Evolutionary conservation across 2,113 vertebrate genomes (phyloP), one percentile per base, ranked within the genome.

Genomic region (Coreoperca whiteheadi): DNA sequence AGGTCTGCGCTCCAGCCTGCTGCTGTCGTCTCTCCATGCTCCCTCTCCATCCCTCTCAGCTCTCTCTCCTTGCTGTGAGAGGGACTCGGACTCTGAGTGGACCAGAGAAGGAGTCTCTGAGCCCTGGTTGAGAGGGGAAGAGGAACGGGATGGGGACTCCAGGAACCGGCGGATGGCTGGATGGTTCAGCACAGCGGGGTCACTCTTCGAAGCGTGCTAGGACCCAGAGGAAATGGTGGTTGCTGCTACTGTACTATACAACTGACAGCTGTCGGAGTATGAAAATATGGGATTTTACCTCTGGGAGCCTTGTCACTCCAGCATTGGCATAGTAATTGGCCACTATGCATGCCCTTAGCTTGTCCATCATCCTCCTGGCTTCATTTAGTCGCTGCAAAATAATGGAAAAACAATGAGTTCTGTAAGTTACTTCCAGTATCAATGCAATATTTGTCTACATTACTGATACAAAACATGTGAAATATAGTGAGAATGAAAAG

Each of bases 361-460:
- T 99, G 94, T 99, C 98, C 98, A 99, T 99, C 98, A 99, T 99
- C 89, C 97, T 97, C 84, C 98, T 96, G 28, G 98, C 98, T 93
- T 99, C 98, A 84, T 97, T 97, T 75, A 99, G 95, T 51, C 98
- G 96, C 98, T 99, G 90, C 0, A 88, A 89, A 90, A 80, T 14
- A 90, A 72, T 2, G 20, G 50, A 30, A 2, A 75, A 43, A 64
- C 12, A 65, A 39, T 41, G 0, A 46, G 20, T 37, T 28, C 1
- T 51, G 23, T 3, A 28, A 30, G 18, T 61, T 1, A 11, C 16
- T 23, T 15, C 41, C 21, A 23, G 20, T 18, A 34, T n/a, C 15
- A 61, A 25, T 0, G 2, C 1, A 12, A 1, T 15, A n/a, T 6
- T 32, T 61, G 25, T 14, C 18, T 72, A 18, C 10, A 61, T 25